Evolutionary conservation across 2,113 vertebrate genomes (phyloP).

Genomic region (Neoarius graeffei): DNA sequence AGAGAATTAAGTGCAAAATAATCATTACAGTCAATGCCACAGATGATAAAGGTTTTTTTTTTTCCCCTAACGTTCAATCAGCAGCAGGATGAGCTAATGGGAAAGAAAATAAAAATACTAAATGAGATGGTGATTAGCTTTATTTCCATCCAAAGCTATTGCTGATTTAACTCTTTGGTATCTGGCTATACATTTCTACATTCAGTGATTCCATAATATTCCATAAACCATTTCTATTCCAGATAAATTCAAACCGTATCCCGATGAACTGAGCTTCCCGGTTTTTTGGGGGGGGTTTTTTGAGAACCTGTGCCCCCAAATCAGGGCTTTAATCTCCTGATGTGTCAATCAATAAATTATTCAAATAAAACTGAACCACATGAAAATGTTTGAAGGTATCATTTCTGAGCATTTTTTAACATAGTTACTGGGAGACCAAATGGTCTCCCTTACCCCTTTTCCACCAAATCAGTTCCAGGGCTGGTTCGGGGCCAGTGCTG

Average conservation of each 20-base stretch:
- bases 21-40: conserved; percentile 20
- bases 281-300: too few relatives aligned
- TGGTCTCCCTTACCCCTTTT: too few relatives aligned
- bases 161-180: not conserved
- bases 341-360: too few relatives aligned
- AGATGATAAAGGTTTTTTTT: conserved; percentile 7
- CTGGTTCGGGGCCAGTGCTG: too few relatives aligned
- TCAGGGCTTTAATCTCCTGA: too few relatives aligned
- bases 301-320: not conserved
- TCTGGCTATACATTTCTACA: not conserved
- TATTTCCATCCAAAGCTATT: not conserved
- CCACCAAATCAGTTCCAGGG: too few relatives aligned
- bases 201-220: not conserved
- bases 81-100: not conserved
- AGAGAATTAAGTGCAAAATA: conserved; percentile 16
- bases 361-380: too few relatives aligned
- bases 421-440: too few relatives aligned
- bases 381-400: too few relatives aligned
- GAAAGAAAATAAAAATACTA: not conserved
- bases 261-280: too few relatives aligned
- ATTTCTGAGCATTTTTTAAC: too few relatives aligned
- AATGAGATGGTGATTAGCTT: not conserved
- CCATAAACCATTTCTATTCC: not conserved
- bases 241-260: not conserved
- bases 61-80: not conserved